phyloP scores from a whole-genome alignment of 2,797 vertebrate species.

The Oophaga sylvatica region DNA sequence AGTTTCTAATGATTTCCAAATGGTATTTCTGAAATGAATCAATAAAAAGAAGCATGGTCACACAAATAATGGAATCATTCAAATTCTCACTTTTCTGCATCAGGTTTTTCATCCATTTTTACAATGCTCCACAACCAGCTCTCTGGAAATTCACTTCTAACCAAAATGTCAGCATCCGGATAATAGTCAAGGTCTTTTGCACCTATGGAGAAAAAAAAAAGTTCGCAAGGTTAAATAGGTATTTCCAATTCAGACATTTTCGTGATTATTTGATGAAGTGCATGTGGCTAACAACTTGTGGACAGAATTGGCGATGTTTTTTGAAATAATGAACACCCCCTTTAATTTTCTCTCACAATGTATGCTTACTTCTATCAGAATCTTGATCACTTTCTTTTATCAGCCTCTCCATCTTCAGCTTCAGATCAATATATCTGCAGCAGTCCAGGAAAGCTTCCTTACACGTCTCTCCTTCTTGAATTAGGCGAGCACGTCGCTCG shows the following conservation, averaged over 20 bases:
- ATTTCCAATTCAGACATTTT: not conserved
- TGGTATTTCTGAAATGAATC: no score
- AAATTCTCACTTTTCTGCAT: constrained; percentile 24
- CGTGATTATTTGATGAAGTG: not conserved
- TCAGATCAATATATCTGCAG: constrained; percentile 72
- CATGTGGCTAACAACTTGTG: not conserved
- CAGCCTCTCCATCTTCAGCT: not conserved
- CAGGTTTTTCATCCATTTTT: constrained; percentile 54
- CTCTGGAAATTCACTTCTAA: constrained; percentile 72
- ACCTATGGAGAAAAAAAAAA: constrained; percentile 59
- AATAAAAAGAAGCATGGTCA: no score
- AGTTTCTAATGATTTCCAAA: no score
- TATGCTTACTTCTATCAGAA: constrained; percentile 24
- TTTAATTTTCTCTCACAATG: not conserved
- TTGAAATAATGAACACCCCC: not conserved
- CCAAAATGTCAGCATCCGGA: constrained; percentile 65
- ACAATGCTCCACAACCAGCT: constrained; percentile 75
- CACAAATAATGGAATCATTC: not conserved
- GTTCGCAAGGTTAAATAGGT: not conserved
- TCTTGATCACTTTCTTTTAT: not conserved
- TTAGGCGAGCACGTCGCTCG: constrained; percentile 70
- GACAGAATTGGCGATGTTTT: not conserved
- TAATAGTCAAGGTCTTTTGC: constrained; percentile 65
- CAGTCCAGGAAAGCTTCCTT: constrained; percentile 80
- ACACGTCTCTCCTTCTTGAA: constrained; percentile 73